Evolutionary conservation across 2,113 vertebrate species (phyloP).

Genomic region (Ardeotis arabs): DNA sequence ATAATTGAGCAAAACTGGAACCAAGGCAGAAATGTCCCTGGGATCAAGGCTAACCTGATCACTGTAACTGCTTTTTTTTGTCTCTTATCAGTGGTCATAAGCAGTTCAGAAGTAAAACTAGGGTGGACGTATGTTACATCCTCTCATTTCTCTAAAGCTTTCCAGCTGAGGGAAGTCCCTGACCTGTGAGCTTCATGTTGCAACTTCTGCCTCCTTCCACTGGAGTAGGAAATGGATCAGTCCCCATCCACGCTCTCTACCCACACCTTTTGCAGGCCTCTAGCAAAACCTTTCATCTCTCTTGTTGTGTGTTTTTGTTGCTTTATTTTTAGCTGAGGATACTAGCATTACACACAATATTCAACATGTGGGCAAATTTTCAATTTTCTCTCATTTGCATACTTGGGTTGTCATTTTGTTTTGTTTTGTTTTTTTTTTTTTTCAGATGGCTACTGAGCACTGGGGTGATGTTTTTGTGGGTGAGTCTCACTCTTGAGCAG

Average conservation of each 20-base stretch:
- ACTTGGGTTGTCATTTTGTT: neutral
- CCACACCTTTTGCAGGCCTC: neutral
- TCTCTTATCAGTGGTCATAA: neutral
- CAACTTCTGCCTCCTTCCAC: neutral
- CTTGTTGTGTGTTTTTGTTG: neutral
- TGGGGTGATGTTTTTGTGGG: neutral
- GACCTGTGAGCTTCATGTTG: fast-evolving
- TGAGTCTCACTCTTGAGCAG: neutral
- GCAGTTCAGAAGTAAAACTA: neutral
- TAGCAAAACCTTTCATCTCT: neutral
- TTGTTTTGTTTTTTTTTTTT: neutral
- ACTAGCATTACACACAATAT: neutral
- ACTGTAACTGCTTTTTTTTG: neutral
- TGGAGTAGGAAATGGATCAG: neutral
- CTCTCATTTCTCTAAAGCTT: neutral
- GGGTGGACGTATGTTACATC: too few species aligned
- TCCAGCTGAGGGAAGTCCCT: neutral
- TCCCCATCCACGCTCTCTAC: neutral
- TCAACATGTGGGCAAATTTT: neutral
- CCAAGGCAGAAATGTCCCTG: neutral
- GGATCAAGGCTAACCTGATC: neutral
- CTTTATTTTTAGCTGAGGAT: neutral
- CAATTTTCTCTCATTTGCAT: neutral
- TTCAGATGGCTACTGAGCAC: neutral
- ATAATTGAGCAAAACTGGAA: neutral